Evolutionary conservation across 2,797 vertebrate species (phyloP), one percentile per base, ranked within the genome.

Genomic region (Enteromius treurensis): DNA sequence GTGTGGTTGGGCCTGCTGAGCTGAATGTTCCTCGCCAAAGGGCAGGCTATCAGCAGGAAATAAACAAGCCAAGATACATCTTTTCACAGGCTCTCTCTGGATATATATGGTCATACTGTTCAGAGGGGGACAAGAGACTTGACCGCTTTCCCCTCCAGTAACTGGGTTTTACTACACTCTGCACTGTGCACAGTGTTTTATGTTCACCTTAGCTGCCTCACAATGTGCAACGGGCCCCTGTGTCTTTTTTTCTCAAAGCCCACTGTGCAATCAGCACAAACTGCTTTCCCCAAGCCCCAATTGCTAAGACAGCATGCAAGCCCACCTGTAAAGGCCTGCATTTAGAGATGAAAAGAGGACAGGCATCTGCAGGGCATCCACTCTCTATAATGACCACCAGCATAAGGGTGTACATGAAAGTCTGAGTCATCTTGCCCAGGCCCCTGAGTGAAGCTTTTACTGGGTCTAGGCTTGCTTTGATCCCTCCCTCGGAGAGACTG

Each of bases 401-500:
- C 65, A 68, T 68, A 81, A 55, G 76, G 85, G 55, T 88, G 87
- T 75, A 89, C 88, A 90, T 92, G 80, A 92, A 92, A 91, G 89
- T 86, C 85, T 81, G 60, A 89, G 90, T 91, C 90, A 87, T 42
- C 75, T 86, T 84, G 79, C 85, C 55, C 81, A 83, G 64, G 34
- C 21, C 83, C 84, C 86, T 51, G 81, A 90, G 85, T 90, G 82
- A 82, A 86, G 90, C 88, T 90, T 86, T 91, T 88, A 87, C 78
- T 76, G 83, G 77, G 75, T 45, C n/a, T 37, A 62, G 78, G 69
- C 70, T 77, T 65, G 87, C 92, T 93, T 93, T 94, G 90, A 93
- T 93, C 88, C 76, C 90, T 51, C 60, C 1, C 76, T 68, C 67
- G 76, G 77, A 87, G 85, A 88, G 78, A 83, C 80, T 23, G 77